Percentiles rank a stretch among this genome's conserved stretches.
Conservation (phyloP, 2,888 invertebrate genomes). For the Cyclophora albipunctata region DNA sequence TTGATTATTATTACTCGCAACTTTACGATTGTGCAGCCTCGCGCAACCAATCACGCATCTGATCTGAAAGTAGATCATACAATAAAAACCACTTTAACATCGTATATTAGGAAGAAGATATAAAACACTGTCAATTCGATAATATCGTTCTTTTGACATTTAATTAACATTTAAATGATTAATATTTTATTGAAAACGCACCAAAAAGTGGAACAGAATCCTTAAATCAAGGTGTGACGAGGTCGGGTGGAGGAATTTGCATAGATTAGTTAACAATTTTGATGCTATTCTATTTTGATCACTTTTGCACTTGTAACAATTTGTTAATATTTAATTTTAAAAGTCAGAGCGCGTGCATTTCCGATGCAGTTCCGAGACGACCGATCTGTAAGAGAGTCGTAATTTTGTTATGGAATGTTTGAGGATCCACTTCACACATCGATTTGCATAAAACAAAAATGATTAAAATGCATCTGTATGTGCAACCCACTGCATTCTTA, state of each 20-base stretch:
- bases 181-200: conserved; percentile 63
- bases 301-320: conserved; percentile 29
- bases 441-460: conserved; percentile 58
- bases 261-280: conserved; percentile 44
- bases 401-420: conserved; percentile 52
- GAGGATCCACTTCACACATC: conserved; percentile 44
- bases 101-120: conserved; percentile 40
- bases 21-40: conserved; percentile 22
- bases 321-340: conserved; percentile 25
- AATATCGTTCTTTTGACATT: conserved; percentile 54
- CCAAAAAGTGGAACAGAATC: conserved; percentile 62
- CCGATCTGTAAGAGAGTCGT: conserved; percentile 50
- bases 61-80: conserved; percentile 60
- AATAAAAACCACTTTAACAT: conserved; percentile 35
- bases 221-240: conserved; percentile 57
- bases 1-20: conserved; percentile 14
- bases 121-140: conserved; percentile 44
- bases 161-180: conserved; percentile 64
- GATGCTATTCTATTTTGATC: conserved; percentile 31
- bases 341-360: conserved; percentile 24
- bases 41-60: conserved; percentile 47
- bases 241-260: conserved; percentile 55
- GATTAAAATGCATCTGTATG: conserved; percentile 49
- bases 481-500: no score
- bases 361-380: conserved; percentile 42